These are phyloP conservation scores for Elegia similella DNA, from an alignment of 2,888 invertebrate genomes.

Conservation along the genomic window DNA sequence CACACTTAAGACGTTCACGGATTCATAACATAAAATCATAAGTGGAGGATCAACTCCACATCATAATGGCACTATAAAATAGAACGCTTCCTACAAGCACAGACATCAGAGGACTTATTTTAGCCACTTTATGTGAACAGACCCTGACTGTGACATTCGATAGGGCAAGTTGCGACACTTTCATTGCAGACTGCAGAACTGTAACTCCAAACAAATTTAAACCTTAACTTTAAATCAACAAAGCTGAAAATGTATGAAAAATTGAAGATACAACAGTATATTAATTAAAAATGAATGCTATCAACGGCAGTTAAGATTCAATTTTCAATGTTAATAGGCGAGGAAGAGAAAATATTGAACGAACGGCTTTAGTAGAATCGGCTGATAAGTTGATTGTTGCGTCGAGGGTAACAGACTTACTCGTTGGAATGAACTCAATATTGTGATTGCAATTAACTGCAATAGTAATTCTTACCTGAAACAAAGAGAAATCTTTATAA, in stretches of 20 bases:
- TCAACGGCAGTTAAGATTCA: constrained; percentile 41
- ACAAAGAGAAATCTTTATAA: constrained; percentile 17
- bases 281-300: constrained; percentile 49
- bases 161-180: constrained; percentile 62
- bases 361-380: constrained; percentile 46
- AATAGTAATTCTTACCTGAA: constrained; percentile 33
- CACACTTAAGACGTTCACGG: constrained; percentile 19
- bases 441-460: constrained; percentile 23
- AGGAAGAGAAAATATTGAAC: constrained; percentile 48
- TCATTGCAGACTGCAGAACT: constrained; percentile 38
- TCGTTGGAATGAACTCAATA: constrained; percentile 27
- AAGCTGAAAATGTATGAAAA: not conserved
- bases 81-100: constrained; percentile 52
- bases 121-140: constrained; percentile 63
- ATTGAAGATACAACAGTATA: not conserved
- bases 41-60: constrained; percentile 40
- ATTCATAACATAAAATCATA: constrained; percentile 39
- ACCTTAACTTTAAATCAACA: not conserved
- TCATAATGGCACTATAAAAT: constrained; percentile 50
- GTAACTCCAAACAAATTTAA: constrained; percentile 30
- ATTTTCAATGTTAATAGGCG: constrained; percentile 39
- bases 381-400: constrained; percentile 58
- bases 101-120: constrained; percentile 66
- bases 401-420: constrained; percentile 18
- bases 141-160: constrained; percentile 64